Conservation (phyloP, 2,113 vertebrate genomes). For the Electrona antarctica region DNA sequence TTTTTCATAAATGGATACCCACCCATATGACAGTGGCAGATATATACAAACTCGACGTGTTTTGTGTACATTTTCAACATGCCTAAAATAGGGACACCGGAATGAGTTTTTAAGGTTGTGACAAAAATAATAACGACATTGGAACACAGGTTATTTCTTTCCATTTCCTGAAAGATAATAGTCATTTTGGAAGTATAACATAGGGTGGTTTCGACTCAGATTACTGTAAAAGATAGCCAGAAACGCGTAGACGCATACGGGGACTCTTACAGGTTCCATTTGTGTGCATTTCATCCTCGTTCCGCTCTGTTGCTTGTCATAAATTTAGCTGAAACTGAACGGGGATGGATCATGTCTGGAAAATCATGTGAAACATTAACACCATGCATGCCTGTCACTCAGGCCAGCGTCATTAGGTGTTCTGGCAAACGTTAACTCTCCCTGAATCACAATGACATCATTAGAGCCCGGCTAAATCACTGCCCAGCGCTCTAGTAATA, state of each 20-base stretch:
- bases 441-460: slow-evolving; percentile 69
- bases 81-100: too few relatives aligned
- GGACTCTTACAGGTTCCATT: neutral
- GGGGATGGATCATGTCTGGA: slow-evolving; percentile 66
- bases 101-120: too few relatives aligned
- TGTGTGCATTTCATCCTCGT: neutral
- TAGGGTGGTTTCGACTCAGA: too few relatives aligned
- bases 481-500: slow-evolving; percentile 22
- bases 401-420: slow-evolving; percentile 56
- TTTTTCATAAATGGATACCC: neutral
- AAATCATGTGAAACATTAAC: slow-evolving; percentile 70
- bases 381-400: slow-evolving; percentile 50
- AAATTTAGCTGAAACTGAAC: slow-evolving; percentile 19
- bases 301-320: slow-evolving; percentile 20
- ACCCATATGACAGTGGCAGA: too few relatives aligned
- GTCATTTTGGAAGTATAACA: too few relatives aligned
- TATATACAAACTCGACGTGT: neutral
- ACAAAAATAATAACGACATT: too few relatives aligned
- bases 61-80: too few relatives aligned
- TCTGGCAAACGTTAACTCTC: slow-evolving; percentile 44
- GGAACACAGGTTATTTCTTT: too few relatives aligned
- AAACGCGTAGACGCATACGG: too few relatives aligned
- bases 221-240: too few relatives aligned
- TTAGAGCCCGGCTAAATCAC: slow-evolving; percentile 63
- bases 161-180: too few relatives aligned